A percentile compares a stretch with the other conserved stretches of the same genome.
Conservation (phyloP, 2,113 vertebrate species). For the Trogon surrucura region DNA sequence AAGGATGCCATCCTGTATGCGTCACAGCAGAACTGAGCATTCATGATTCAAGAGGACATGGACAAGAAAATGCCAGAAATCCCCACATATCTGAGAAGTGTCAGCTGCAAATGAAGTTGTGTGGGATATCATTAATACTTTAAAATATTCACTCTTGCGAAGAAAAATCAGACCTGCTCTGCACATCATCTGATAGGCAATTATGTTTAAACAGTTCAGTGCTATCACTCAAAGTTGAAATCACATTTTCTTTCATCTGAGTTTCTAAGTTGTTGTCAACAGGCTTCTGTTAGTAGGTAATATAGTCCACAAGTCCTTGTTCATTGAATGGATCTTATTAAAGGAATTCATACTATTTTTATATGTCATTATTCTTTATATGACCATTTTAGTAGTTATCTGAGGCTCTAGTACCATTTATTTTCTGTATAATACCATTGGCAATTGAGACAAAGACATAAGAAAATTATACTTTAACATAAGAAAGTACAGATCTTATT, state of each 20-base stretch:
- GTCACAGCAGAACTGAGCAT: background rate
- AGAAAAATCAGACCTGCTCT: conserved; percentile 32
- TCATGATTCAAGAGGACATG: background rate
- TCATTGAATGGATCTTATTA: background rate
- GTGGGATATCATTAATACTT: conserved; percentile 24
- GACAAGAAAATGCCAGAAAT: background rate
- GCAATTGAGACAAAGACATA: background rate
- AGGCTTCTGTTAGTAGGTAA: background rate
- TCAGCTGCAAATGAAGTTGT: conserved; percentile 21
- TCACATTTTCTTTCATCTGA: background rate
- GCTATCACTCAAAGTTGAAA: conserved; percentile 28
- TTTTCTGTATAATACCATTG: background rate
- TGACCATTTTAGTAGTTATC: background rate
- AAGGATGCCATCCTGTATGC: background rate
- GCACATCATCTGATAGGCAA: conserved; percentile 29
- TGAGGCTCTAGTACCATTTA: background rate
- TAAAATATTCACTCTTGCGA: conserved; percentile 36
- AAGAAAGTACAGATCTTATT: background rate
- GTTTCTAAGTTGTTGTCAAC: conserved; percentile 1
- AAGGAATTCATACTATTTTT: background rate
- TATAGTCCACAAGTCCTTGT: background rate
- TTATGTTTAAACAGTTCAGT: conserved; percentile 47
- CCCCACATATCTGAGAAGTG: background rate
- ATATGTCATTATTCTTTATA: background rate
- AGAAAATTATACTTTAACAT: background rate